Evolutionary conservation across 2,888 invertebrate genomes (phyloP).

Genomic region (Drosophila engyochracea): DNA sequence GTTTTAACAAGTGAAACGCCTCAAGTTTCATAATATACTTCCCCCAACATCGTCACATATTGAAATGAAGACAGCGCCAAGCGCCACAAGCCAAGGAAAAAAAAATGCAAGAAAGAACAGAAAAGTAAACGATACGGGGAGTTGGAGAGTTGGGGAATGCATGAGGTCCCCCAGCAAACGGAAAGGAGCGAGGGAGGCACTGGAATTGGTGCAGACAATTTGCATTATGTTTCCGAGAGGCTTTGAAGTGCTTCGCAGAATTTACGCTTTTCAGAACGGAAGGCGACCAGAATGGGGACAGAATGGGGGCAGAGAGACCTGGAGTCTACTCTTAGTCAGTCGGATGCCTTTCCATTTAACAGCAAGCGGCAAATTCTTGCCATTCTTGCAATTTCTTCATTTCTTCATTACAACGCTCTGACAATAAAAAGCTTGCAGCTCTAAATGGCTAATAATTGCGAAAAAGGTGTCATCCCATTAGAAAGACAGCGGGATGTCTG

Average conservation of each 20-base stretch:
- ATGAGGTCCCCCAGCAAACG: conserved; percentile 10
- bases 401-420: conserved; percentile 26
- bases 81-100: conserved; percentile 48
- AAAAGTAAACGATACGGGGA: not conserved
- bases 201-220: conserved; percentile 55
- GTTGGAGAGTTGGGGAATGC: conserved; percentile 11
- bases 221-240: conserved; percentile 47
- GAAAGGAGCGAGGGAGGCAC: conserved; percentile 6
- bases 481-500: not conserved
- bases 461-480: not conserved
- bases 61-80: conserved; percentile 51
- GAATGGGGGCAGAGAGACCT: not conserved
- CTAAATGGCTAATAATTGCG: not conserved
- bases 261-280: conserved; percentile 34
- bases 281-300: not conserved
- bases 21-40: conserved; percentile 67
- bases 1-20: conserved; percentile 80
- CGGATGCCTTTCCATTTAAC: conserved; percentile 45
- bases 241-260: conserved; percentile 49
- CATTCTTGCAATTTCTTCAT: conserved; percentile 16
- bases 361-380: conserved; percentile 31
- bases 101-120: conserved; percentile 11
- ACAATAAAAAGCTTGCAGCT: not conserved
- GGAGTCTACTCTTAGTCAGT: not conserved
- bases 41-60: conserved; percentile 30